Evolutionary conservation across 2,888 invertebrate genomes (phyloP).

Genomic region (Chesias legatella): DNA sequence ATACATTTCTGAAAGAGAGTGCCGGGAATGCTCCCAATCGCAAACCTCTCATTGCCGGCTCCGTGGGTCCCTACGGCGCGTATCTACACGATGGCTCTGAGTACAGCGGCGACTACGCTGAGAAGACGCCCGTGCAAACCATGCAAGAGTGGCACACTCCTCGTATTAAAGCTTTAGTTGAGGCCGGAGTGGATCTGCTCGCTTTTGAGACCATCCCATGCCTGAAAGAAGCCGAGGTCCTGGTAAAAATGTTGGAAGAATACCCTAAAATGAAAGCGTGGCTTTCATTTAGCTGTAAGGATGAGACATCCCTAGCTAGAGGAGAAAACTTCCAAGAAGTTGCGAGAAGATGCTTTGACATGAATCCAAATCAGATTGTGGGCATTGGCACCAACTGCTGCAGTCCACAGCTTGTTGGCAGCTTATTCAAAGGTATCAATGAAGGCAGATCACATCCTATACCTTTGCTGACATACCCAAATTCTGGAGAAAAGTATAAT

Average conservation of each 20-base stretch:
- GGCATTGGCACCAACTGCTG: conserved; percentile 95
- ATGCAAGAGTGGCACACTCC: conserved; percentile 91
- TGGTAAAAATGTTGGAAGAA: conserved; percentile 87
- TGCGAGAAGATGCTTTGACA: conserved; percentile 83
- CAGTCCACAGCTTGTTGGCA: conserved; percentile 54
- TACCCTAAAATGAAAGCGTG: conserved; percentile 90
- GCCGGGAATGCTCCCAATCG: conserved; percentile 29
- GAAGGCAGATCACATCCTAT: conserved; percentile 56
- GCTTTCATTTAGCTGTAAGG: conserved; percentile 91
- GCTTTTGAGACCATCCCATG: conserved; percentile 96
- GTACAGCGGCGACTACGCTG: conserved; percentile 90
- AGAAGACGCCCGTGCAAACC: conserved; percentile 78
- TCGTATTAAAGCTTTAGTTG: conserved; percentile 86
- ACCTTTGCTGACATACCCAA: conserved; percentile 93
- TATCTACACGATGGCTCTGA: conserved; percentile 93
- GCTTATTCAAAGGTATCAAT: conserved; percentile 55
- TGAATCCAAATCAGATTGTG: conserved; percentile 82
- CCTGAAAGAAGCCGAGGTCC: conserved; percentile 87
- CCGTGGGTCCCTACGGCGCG: conserved; percentile 96
- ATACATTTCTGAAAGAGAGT: conserved; percentile 78
- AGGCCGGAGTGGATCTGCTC: conserved; percentile 90
- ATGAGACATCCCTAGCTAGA: conserved; percentile 81
- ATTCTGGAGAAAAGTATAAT: conserved; percentile 90
- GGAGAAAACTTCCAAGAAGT: conserved; percentile 88
- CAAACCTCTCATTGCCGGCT: conserved; percentile 87